phyloP scores from a whole-genome alignment of 2,797 vertebrate species.

The Sebastes nivosus region DNA sequence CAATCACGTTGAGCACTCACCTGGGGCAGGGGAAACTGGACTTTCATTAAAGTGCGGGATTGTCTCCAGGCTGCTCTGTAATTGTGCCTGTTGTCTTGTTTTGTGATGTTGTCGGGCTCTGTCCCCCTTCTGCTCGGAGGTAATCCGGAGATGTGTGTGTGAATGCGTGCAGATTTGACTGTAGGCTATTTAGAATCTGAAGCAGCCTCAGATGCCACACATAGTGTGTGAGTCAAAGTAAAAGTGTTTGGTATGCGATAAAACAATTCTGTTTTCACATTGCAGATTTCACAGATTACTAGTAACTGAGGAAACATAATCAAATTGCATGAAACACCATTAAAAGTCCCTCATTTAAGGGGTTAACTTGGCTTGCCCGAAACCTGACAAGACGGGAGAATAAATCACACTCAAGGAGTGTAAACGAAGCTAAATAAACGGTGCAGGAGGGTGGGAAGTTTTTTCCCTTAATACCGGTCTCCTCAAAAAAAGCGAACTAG shows the following conservation, averaged over 20 bases:
- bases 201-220: conserved; percentile 5
- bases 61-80: conserved; percentile 82
- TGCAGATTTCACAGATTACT: conserved; percentile 1
- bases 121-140: conserved; percentile 57
- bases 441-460: conserved; percentile 47
- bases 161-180: conserved; percentile 32
- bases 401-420: conserved; percentile 59
- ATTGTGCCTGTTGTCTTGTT: conserved; percentile 81
- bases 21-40: conserved; percentile 87
- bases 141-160: conserved; percentile 56
- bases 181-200: conserved; percentile 42
- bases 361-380: not conserved
- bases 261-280: conserved; percentile 6
- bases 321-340: not conserved
- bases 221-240: conserved; percentile 18
- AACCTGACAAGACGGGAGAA: conserved; percentile 39
- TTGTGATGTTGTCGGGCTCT: conserved; percentile 71
- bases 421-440: conserved; percentile 61
- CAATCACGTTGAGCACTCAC: conserved; percentile 84
- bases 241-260: conserved; percentile 29
- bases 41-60: conserved; percentile 87
- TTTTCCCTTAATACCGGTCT: conserved; percentile 55
- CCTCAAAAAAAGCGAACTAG: conserved; percentile 61
- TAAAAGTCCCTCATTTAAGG: not conserved
- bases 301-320: not conserved